Percentiles rank a stretch among this genome's conserved stretches.
Evolutionary conservation across 2,797 vertebrate species (phyloP).

Genomic region (Oreortyx pictus): DNA sequence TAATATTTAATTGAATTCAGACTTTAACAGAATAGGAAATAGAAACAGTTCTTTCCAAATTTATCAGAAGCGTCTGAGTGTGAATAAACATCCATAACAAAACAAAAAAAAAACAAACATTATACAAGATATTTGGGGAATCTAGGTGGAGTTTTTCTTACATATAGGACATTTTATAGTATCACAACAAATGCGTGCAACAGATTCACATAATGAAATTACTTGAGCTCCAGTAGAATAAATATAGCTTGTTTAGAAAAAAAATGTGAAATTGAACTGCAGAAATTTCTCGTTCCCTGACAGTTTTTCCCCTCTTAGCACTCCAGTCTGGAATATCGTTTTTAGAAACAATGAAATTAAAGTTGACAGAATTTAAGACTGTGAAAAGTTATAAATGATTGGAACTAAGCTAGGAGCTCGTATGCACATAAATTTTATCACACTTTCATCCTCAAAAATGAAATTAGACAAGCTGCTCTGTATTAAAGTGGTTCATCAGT

Average conservation of each 20-base stretch:
- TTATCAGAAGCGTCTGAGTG: neutral
- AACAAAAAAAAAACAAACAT: neutral
- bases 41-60: slow-evolving; percentile 12
- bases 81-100: slow-evolving; percentile 1
- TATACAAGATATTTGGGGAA: neutral
- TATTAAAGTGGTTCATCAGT: slow-evolving; percentile 42
- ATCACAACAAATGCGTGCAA: neutral
- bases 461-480: slow-evolving; percentile 15
- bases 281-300: slow-evolving; percentile 21
- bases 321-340: slow-evolving; percentile 1
- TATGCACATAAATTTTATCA: slow-evolving; percentile 15
- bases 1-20: slow-evolving; percentile 7
- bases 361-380: slow-evolving; percentile 35
- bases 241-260: slow-evolving; percentile 25
- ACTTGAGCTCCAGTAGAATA: neutral
- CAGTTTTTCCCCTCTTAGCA: slow-evolving; percentile 16
- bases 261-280: neutral
- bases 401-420: neutral
- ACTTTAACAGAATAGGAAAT: neutral
- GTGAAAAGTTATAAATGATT: slow-evolving; percentile 29
- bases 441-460: slow-evolving; percentile 43
- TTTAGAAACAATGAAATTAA: slow-evolving; percentile 34
- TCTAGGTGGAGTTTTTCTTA: slow-evolving; percentile 2
- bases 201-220: slow-evolving; percentile 8
- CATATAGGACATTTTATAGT: neutral